A percentile compares a stretch with the other conserved stretches of the same genome.
These are phyloP conservation scores for Fistularia tabacaria DNA, from an alignment of 2,797 vertebrate genomes.

Conservation along the genomic window DNA sequence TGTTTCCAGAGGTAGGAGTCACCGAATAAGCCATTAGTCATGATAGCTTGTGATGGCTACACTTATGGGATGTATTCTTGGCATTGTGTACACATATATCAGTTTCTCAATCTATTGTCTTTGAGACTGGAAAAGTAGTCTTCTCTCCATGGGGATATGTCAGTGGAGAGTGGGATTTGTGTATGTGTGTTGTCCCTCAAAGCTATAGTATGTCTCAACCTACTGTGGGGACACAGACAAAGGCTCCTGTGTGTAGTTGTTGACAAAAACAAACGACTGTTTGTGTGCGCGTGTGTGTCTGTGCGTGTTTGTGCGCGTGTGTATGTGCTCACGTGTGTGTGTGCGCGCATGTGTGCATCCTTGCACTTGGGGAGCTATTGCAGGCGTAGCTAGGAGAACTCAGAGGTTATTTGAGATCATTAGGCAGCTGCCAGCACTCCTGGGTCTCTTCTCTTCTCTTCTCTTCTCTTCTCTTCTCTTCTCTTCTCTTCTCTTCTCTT, in stretches of 20 bases:
- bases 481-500: constrained; percentile 2
- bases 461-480: constrained; percentile 14
- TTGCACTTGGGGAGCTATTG: constrained; percentile 65
- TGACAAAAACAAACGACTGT: constrained; percentile 68
- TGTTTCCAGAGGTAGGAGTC: too few species aligned
- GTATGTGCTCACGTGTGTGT: constrained; percentile 23
- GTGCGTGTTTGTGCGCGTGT: constrained; percentile 26
- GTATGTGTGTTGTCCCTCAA: constrained; percentile 38
- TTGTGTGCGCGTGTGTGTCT: constrained; percentile 33
- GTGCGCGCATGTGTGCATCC: constrained; percentile 32
- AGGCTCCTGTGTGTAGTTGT: constrained; percentile 69
- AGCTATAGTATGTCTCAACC: constrained; percentile 48
- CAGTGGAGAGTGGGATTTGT: constrained; percentile 34
- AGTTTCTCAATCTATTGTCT: constrained; percentile 15
- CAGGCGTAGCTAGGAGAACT: constrained; percentile 68
- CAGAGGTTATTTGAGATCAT: constrained; percentile 78
- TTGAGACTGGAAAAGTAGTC: constrained; percentile 36
- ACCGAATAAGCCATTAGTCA: too few species aligned
- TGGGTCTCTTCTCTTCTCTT: constrained; percentile 40
- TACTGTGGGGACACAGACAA: constrained; percentile 64
- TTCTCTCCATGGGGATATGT: constrained; percentile 25
- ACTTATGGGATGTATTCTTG: neutral
- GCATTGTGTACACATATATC: constrained; percentile 25
- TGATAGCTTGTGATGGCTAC: too few species aligned
- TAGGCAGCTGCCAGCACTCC: constrained; percentile 71